Evolutionary conservation across 1,140 invertebrate species (phyloP), one percentile per base, ranked within the genome.

Genomic region (Lordiphosa collinella): DNA sequence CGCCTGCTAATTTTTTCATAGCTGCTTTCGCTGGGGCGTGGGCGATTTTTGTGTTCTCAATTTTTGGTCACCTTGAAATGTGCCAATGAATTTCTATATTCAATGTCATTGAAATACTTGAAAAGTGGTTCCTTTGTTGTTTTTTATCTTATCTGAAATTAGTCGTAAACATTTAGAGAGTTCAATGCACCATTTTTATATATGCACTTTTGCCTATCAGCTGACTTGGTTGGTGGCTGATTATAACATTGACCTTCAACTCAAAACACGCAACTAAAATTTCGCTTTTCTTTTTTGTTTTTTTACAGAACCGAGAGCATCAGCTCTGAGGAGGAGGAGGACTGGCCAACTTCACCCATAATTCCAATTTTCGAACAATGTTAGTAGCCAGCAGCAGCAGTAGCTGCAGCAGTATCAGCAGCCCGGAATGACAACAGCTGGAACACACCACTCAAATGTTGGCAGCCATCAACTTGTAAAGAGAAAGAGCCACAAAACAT

Each of bases 301-400:
- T 22, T 43, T 80, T 85, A 3, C 85, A 92, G 91, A 91, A 91
- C 91, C 49, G 91, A 91, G 86, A 92, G 91, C 79, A 90, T 91
- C 66, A 90, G 91, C 80, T 91, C 91, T 37, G 91, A 91, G 68
- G 89, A 90, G 65, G 87, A 89, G 48, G 75, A 92, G 36, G 91
- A 92, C 74, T 92, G 91, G 91, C 91, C 91, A 53, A 90, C 91
- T 58, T 92, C 91, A 82, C 91, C 91, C 41, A 90, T 92, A 14
- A 89, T 92, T 75, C 91, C 91, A 47, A 91, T 92, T 75, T 89
- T 88, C 69, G 88, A 89, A 76, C 82, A 89, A 84, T 89, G 88
- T 88, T 89, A 89, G 78, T 76, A 69, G 47, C 70, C 58, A 85
- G 78, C 60, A 78, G 56, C 40, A 46, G 11, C 1, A 31, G 41